Evolutionary conservation across 1,140 invertebrate species (phyloP), one percentile per base, ranked within the genome.

Genomic region (Phocides pigmalion): DNA sequence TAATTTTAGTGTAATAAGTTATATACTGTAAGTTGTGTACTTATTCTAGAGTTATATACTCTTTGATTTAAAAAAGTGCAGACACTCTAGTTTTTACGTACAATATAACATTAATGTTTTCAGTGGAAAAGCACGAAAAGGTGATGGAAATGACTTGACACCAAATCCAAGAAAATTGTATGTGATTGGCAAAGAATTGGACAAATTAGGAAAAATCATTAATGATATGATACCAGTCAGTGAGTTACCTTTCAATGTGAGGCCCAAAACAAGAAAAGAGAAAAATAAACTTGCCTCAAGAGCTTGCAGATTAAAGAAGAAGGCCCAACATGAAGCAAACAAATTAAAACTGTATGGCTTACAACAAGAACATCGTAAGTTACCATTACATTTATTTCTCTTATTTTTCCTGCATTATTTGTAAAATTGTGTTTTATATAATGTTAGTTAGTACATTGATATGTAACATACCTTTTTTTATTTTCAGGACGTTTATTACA

Each of bases 271-370:
- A 4, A 94, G 98, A 16, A 99, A 99, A 89, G 98, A 99, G 89
- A 99, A 99, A 82, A 99, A 99, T 86, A 99, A 99, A 92, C 92
- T 99, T 17, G 98, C 98, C 4, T 99, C 98, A 0, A 95, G 98
- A 54, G 98, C 98, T 22, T 99, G 98, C 90, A 94, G 98, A 53
- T 92, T 98, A 66, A 98, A 98, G 93, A 98, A 98, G 84, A 98
- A 98, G 89, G 97, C 97, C 8, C 97, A 98, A 85, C 97, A 98
- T 84, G 97, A 98, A 90, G 97, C 97, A 2, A 98, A 98, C 80
- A 98, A 98, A 91, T 95, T 99, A 28, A 99, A 99, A 93, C 92
- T 99, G 1, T 96, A 95, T 88, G 98, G 98, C 19, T 92, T 99
- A 47, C 97, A 99, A 92, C 94, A 95, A 81, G 98, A 99, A 92